Conservation (phyloP, 2,113 vertebrate genomes). For the Hemiprocne comata region DNA sequence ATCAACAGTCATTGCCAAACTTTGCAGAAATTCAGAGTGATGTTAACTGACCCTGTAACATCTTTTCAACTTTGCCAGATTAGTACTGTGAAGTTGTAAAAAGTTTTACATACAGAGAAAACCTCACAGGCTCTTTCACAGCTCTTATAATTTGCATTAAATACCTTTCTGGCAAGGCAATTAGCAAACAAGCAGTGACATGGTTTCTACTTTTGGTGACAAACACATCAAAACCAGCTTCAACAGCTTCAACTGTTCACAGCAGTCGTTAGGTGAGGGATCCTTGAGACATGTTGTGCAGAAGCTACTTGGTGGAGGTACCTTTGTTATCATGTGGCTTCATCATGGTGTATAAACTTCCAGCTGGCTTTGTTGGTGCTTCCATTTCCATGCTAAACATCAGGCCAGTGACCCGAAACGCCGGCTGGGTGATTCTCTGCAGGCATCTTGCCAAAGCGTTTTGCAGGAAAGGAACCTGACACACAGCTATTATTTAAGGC, state of each 20-base stretch:
- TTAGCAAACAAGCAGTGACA: neutral
- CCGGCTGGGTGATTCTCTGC: neutral
- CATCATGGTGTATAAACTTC: neutral
- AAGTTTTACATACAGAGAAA: neutral
- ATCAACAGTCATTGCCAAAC: neutral
- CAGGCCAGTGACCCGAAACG: neutral
- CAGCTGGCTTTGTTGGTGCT: neutral
- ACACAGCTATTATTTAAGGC: slow-evolving; percentile 6
- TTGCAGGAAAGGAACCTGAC: slow-evolving; percentile 57
- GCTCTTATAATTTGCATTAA: neutral
- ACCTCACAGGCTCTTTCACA: neutral
- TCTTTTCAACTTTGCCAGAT: neutral
- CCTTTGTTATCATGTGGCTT: neutral
- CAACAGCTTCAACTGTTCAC: neutral
- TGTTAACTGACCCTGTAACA: neutral
- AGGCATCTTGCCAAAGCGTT: slow-evolving; percentile 47
- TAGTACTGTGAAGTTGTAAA: neutral
- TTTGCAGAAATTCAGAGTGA: neutral
- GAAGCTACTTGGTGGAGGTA: neutral
- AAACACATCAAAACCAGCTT: neutral
- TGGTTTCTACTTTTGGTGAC: neutral
- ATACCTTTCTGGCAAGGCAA: neutral
- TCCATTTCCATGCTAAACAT: slow-evolving; percentile 26
- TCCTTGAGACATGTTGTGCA: neutral
- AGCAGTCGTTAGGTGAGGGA: neutral